These are phyloP conservation scores for Myanophis thanlyinensis DNA, from an alignment of 2,113 vertebrate species.

Conservation along the genomic window DNA sequence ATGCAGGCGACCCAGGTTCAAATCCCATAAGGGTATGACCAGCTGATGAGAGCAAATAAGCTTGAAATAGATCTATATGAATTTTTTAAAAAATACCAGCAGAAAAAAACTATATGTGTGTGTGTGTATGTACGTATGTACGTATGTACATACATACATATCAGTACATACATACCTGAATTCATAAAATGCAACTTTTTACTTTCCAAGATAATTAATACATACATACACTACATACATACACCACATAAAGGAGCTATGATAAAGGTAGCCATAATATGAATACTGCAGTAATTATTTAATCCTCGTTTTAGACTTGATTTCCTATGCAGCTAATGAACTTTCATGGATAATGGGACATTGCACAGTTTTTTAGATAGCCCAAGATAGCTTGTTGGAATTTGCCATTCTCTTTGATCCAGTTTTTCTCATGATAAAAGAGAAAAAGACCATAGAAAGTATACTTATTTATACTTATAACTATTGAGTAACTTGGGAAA, in stretches of 20 bases:
- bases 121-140: too few relatives aligned
- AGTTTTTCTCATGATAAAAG: neutral
- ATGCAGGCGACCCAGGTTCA: too few relatives aligned
- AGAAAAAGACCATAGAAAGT: neutral
- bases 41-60: too few relatives aligned
- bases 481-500: neutral
- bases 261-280: neutral
- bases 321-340: neutral
- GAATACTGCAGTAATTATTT: neutral
- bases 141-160: too few relatives aligned
- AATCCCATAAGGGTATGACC: too few relatives aligned
- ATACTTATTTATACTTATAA: neutral
- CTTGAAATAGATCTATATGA: too few relatives aligned
- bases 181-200: too few relatives aligned
- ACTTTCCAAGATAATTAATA: too few relatives aligned
- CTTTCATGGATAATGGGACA: neutral
- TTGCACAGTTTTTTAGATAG: neutral
- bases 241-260: neutral
- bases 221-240: too few relatives aligned
- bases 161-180: too few relatives aligned
- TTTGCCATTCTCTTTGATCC: neutral
- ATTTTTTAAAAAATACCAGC: too few relatives aligned
- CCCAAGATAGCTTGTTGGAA: neutral
- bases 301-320: neutral
- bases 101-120: too few relatives aligned